phyloP scores from a whole-genome alignment of 2,888 invertebrate genomes.

The Sepioteuthis lessoniana region DNA sequence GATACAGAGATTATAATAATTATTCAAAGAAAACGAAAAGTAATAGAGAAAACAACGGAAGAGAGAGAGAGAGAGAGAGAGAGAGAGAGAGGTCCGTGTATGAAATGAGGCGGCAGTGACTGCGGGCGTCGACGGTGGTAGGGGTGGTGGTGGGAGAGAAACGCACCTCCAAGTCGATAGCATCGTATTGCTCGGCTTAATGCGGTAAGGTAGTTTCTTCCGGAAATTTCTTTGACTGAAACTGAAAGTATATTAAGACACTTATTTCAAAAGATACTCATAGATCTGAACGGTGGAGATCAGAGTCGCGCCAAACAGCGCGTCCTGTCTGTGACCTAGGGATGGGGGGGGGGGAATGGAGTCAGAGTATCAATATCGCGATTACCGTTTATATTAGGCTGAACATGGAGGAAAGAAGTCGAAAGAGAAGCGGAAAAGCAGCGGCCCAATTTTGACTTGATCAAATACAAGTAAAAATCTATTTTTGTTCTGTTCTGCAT shows the following conservation, averaged over 20 bases:
- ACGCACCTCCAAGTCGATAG: not conserved
- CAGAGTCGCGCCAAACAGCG: not conserved
- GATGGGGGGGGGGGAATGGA: too few relatives aligned
- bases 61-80: not conserved
- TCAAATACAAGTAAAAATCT: too few relatives aligned
- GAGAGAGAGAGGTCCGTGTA: not conserved
- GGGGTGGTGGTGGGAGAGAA: not conserved
- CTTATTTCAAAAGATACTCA: not conserved
- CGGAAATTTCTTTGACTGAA: not conserved
- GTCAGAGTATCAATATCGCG: not conserved
- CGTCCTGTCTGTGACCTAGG: not conserved
- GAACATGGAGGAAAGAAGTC: not conserved
- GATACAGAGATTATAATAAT: not conserved
- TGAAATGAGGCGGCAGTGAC: not conserved
- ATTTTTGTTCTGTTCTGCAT: too few relatives aligned
- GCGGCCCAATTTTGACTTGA: too few relatives aligned
- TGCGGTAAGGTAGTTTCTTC: not conserved
- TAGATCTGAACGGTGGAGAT: not conserved
- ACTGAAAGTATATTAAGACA: conserved; percentile 10
- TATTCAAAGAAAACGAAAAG: not conserved
- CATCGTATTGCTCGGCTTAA: not conserved
- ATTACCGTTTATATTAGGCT: not conserved
- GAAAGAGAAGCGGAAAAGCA: not conserved
- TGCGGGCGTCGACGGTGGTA: not conserved
- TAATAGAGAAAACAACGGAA: not conserved